These are phyloP conservation scores for Pelobates fuscus DNA, from an alignment of 2,113 vertebrate species.

Conservation along the genomic window DNA sequence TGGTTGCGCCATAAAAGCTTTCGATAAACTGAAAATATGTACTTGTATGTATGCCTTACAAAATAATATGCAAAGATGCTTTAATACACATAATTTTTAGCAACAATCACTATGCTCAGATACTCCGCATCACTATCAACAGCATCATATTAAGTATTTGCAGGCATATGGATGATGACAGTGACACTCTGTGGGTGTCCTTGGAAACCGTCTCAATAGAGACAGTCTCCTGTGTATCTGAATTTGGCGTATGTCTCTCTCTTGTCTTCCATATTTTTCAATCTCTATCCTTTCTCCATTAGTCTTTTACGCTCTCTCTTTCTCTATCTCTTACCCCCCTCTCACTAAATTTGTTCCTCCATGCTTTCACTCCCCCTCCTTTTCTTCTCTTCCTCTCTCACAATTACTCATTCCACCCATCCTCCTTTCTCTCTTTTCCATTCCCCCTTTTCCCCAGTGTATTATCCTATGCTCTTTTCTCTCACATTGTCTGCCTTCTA, in stretches of 20 bases:
- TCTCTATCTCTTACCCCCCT: conserved; percentile 20
- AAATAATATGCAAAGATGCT: too few species aligned
- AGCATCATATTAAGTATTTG: not conserved
- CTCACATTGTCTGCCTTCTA: conserved; percentile 38
- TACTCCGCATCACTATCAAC: not conserved
- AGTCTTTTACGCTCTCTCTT: conserved; percentile 24
- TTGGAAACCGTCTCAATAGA: conserved; percentile 41
- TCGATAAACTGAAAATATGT: too few species aligned
- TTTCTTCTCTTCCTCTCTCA: not conserved
- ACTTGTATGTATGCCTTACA: too few species aligned
- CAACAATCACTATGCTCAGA: not conserved
- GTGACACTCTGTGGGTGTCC: conserved; percentile 43
- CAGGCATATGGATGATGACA: conserved; percentile 37
- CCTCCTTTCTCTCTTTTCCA: not conserved
- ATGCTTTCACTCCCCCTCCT: not conserved
- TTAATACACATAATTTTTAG: too few species aligned
- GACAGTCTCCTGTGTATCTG: conserved; percentile 36
- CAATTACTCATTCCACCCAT: conserved; percentile 4
- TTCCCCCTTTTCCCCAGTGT: conserved; percentile 24
- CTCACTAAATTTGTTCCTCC: conserved; percentile 8
- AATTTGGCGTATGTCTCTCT: conserved; percentile 33
- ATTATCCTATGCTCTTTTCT: conserved; percentile 29
- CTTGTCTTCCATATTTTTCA: conserved; percentile 48
- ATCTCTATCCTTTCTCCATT: conserved; percentile 18
- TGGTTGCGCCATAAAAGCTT: too few species aligned